Evolutionary conservation across 1,140 invertebrate species (phyloP).

Genomic region (Vanessa atalanta): DNA sequence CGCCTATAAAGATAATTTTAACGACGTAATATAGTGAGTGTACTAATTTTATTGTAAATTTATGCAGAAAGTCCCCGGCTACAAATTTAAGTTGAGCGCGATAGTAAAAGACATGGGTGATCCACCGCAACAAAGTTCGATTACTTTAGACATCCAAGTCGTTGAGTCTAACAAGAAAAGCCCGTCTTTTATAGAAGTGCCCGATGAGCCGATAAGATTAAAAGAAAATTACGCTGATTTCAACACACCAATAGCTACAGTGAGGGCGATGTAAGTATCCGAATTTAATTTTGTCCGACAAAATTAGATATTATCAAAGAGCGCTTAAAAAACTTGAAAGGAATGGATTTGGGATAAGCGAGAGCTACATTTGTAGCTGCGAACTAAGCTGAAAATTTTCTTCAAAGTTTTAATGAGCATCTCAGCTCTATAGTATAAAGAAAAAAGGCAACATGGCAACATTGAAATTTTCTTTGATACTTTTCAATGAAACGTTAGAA

Average conservation of each 20-base stretch:
- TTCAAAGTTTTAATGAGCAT: neutral
- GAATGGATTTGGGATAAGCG: conserved; percentile 10
- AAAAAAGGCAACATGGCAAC: no score
- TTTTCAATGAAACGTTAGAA: neutral
- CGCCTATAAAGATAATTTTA: neutral
- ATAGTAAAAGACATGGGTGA: conserved; percentile 89
- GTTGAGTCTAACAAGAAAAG: conserved; percentile 94
- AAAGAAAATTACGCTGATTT: conserved; percentile 88
- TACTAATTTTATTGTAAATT: conserved; percentile 40
- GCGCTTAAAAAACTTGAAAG: conserved; percentile 16
- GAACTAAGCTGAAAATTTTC: neutral
- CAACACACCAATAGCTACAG: conserved; percentile 83
- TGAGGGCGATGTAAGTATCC: conserved; percentile 85
- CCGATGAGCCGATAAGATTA: conserved; percentile 83
- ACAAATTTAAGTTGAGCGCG: conserved; percentile 87
- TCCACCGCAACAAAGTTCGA: conserved; percentile 83
- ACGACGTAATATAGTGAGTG: conserved; percentile 3
- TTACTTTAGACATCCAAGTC: conserved; percentile 90
- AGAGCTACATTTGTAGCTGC: neutral
- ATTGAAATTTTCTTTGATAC: neutral
- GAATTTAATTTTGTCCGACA: conserved; percentile 42
- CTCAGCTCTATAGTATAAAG: no score
- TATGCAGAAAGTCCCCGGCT: conserved; percentile 83
- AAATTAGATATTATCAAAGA: conserved; percentile 37
- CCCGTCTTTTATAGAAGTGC: conserved; percentile 85